Conservation (phyloP, 1,140 invertebrate genomes). For the Drosophila equinoxialis region DNA sequence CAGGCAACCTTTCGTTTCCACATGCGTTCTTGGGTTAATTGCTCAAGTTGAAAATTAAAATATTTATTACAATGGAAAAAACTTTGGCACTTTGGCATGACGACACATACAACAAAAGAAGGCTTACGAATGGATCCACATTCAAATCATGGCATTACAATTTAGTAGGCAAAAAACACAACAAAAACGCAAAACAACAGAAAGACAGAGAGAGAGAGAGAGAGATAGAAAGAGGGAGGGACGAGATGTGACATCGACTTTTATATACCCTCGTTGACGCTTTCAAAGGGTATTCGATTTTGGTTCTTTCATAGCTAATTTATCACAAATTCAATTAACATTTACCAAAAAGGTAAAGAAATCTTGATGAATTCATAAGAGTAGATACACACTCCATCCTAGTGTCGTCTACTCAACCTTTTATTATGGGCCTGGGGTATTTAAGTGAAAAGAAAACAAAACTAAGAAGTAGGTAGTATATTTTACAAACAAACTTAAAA, state of each 20-base stretch:
- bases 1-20: slow-evolving; percentile 39
- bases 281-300: too few relatives aligned
- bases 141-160: slow-evolving; percentile 1
- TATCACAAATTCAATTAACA: too few relatives aligned
- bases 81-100: slow-evolving; percentile 75
- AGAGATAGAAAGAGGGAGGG: not conserved
- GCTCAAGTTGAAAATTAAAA: slow-evolving; percentile 81
- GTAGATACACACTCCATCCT: too few relatives aligned
- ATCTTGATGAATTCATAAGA: too few relatives aligned
- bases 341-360: too few relatives aligned
- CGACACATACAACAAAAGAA: slow-evolving; percentile 69
- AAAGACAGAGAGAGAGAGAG: not conserved
- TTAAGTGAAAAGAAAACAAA: not conserved
- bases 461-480: not conserved
- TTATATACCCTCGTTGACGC: not conserved
- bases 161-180: slow-evolving; percentile 7
- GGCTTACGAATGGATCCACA: slow-evolving; percentile 55
- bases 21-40: slow-evolving; percentile 77
- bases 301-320: too few relatives aligned
- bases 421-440: not conserved
- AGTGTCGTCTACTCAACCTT: too few relatives aligned
- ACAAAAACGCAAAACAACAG: not conserved
- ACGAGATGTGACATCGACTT: not conserved
- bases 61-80: slow-evolving; percentile 79
- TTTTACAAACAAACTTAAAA: slow-evolving; percentile 3